Percentiles rank a stretch among this genome's conserved stretches.
Evolutionary conservation across 1,140 invertebrate species (phyloP).

Genomic region (Ceratosolen solmsi): DNA sequence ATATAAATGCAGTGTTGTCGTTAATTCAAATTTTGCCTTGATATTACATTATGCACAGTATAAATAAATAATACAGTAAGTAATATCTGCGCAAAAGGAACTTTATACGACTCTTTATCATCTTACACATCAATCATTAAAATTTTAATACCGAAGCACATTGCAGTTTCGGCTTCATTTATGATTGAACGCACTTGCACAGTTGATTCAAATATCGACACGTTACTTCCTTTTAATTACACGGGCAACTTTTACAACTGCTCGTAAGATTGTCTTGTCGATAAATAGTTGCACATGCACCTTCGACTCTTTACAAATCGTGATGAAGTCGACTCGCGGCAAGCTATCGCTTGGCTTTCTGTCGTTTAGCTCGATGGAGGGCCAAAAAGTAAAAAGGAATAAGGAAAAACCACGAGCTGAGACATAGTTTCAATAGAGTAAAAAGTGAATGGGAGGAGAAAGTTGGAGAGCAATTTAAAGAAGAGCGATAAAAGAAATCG

Average conservation of each 20-base stretch:
- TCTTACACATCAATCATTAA: not conserved
- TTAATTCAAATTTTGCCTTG: too few species aligned
- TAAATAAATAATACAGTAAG: too few species aligned
- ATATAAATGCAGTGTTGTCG: too few species aligned
- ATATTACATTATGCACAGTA: too few species aligned
- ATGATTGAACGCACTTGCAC: not conserved
- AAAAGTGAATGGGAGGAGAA: not conserved
- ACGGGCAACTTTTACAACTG: not conserved
- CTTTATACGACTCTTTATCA: too few species aligned
- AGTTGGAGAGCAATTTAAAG: constrained; percentile 13
- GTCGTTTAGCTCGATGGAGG: not conserved
- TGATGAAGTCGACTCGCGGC: not conserved
- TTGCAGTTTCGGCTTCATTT: not conserved
- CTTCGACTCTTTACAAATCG: not conserved
- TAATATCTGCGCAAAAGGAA: too few species aligned
- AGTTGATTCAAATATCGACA: not conserved
- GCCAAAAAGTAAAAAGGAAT: not conserved
- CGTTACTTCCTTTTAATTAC: not conserved
- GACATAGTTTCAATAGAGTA: constrained; percentile 3
- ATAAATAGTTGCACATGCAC: not conserved
- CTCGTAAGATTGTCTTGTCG: not conserved
- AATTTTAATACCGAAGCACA: not conserved
- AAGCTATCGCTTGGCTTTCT: not conserved
- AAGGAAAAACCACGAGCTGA: not conserved
- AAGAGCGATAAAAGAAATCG: constrained; percentile 25